Conservation (phyloP, 2,888 invertebrate species). For the Diabrotica balteata region DNA sequence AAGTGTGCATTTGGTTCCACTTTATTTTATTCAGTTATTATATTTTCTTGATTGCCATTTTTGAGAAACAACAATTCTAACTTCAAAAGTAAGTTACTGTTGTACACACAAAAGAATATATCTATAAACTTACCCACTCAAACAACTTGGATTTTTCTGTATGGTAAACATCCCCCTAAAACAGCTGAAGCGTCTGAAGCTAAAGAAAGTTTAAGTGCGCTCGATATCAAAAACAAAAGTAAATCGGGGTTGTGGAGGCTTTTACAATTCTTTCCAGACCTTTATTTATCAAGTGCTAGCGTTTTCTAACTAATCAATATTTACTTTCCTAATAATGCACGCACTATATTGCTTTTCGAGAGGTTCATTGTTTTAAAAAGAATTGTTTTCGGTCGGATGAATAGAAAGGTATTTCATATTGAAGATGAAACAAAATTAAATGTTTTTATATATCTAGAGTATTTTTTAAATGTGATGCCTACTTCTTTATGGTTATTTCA, state of each 20-base stretch:
- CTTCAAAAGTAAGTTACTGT: no score
- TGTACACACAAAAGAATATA: no score
- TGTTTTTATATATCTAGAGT: no score
- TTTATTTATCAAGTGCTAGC: slow-evolving; percentile 38
- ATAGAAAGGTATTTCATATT: slow-evolving; percentile 7
- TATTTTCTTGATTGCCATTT: no score
- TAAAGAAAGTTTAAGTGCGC: slow-evolving; percentile 35
- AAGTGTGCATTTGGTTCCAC: no score
- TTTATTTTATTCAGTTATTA: no score
- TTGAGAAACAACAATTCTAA: no score
- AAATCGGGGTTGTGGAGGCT: slow-evolving; percentile 38
- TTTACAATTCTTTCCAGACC: slow-evolving; percentile 34
- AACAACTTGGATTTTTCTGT: not conserved
- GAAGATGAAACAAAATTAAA: no score
- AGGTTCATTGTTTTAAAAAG: slow-evolving; percentile 41
- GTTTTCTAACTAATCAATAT: slow-evolving; percentile 54
- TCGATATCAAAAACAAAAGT: slow-evolving; percentile 37
- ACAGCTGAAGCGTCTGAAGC: slow-evolving; percentile 27
- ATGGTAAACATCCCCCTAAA: slow-evolving; percentile 12
- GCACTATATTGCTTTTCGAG: slow-evolving; percentile 36
- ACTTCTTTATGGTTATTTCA: no score
- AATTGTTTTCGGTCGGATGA: slow-evolving; percentile 31
- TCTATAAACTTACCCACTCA: no score
- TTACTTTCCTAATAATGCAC: slow-evolving; percentile 45
- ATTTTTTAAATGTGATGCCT: no score